Percentiles rank a stretch among this genome's conserved stretches.
Evolutionary conservation across 2,888 invertebrate species (phyloP).

Genomic region (Desoria tigrina): DNA sequence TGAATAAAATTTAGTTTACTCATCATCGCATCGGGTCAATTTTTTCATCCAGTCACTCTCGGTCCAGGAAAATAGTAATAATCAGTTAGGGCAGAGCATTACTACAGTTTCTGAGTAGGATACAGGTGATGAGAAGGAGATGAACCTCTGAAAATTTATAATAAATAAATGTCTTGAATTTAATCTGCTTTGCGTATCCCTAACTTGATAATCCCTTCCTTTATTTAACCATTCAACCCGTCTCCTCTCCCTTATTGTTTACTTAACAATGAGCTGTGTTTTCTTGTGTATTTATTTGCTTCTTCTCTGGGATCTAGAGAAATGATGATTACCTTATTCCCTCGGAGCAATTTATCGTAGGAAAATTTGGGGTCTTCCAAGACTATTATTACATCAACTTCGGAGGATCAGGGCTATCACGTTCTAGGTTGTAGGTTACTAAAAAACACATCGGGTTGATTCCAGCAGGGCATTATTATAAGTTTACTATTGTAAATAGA

Average conservation of each 20-base stretch:
- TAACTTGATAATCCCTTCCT: neutral
- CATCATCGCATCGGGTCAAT: conserved; percentile 1
- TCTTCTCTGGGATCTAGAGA: neutral
- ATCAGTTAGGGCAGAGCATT: conserved; percentile 13
- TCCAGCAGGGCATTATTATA: too few relatives aligned
- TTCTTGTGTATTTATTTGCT: conserved; percentile 8
- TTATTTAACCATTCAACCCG: conserved; percentile 15
- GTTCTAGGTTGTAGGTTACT: too few relatives aligned
- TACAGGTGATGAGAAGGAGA: conserved; percentile 8
- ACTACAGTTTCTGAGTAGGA: neutral
- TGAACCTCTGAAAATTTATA: neutral
- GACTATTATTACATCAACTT: neutral
- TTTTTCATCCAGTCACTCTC: neutral
- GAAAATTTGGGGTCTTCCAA: conserved; percentile 7
- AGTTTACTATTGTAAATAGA: too few relatives aligned
- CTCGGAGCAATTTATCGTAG: conserved; percentile 14
- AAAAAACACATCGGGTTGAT: too few relatives aligned
- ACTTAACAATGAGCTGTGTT: conserved; percentile 6
- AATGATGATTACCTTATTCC: conserved; percentile 20
- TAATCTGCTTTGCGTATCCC: conserved; percentile 11
- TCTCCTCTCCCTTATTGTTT: conserved; percentile 19
- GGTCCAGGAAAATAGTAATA: conserved; percentile 1
- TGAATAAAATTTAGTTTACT: conserved; percentile 15
- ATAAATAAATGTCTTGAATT: neutral
- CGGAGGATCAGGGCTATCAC: neutral